A percentile compares a stretch with the other conserved stretches of the same genome.
These are phyloP conservation scores for Dryocosmus kuriphilus DNA, from an alignment of 2,888 invertebrate species.

Conservation along the genomic window DNA sequence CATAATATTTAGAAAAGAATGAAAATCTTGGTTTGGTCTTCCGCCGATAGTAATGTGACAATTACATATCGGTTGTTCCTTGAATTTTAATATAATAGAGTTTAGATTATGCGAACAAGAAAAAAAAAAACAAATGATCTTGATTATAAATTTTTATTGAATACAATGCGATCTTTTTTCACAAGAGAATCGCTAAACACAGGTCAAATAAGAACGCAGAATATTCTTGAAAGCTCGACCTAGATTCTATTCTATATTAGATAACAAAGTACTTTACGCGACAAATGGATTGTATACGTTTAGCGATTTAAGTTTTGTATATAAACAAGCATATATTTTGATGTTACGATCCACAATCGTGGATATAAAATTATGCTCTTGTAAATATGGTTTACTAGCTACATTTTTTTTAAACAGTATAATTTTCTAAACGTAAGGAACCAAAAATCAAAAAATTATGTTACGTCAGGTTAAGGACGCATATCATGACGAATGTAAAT, in stretches of 20 bases:
- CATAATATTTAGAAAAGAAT: not conserved
- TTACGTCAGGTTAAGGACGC: not conserved
- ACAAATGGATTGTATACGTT: not conserved
- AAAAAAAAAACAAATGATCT: not conserved
- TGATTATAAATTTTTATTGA: not conserved
- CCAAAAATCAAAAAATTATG: constrained; percentile 16
- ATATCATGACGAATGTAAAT: constrained; percentile 23
- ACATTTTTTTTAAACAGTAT: not conserved
- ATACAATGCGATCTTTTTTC: not conserved
- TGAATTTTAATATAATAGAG: not conserved
- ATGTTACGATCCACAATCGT: not conserved
- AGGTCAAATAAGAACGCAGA: not conserved
- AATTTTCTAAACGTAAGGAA: not conserved
- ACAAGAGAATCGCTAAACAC: not conserved
- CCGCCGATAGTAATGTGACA: not conserved
- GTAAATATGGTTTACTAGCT: constrained; percentile 7
- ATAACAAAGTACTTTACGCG: not conserved
- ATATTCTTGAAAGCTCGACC: not conserved
- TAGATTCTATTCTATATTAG: constrained; percentile 1
- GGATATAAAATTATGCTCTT: not conserved
- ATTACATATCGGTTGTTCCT: not conserved
- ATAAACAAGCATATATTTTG: not conserved
- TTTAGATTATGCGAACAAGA: not conserved
- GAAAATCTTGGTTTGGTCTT: not conserved
- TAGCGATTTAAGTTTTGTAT: not conserved